Evolutionary conservation across 2,797 vertebrate genomes (phyloP).

Genomic region (Pelochelys cantorii): DNA sequence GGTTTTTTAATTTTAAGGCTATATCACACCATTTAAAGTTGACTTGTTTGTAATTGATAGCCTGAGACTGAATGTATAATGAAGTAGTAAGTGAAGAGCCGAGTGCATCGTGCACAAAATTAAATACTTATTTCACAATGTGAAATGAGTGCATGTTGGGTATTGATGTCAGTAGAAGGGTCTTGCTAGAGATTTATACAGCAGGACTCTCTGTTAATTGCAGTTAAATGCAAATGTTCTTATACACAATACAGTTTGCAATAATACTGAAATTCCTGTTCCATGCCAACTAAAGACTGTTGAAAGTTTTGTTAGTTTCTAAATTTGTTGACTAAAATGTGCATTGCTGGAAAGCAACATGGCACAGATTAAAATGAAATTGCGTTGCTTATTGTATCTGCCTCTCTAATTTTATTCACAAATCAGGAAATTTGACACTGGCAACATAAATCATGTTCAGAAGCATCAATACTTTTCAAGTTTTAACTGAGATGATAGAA

Average conservation of each 20-base stretch:
- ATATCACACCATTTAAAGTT: not conserved
- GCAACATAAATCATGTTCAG: not conserved
- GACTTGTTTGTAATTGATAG: not conserved
- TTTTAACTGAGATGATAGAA: not conserved
- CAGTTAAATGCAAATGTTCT: not conserved
- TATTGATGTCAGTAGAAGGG: not conserved
- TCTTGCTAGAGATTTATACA: not conserved
- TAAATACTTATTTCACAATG: not conserved
- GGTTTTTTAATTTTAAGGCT: not conserved
- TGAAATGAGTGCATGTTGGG: accelerated
- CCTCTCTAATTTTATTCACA: not conserved
- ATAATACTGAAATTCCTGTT: not conserved
- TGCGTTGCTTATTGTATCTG: not conserved
- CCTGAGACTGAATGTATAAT: not conserved
- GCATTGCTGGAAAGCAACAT: not conserved
- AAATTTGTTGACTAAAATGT: not conserved
- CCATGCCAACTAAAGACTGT: not conserved
- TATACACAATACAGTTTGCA: not conserved
- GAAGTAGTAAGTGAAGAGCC: not conserved
- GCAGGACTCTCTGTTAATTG: not conserved
- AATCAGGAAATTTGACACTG: not conserved
- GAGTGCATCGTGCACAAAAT: not conserved
- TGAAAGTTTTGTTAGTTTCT: not conserved
- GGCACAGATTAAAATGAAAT: accelerated
- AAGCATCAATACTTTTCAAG: not conserved